Conservation (phyloP, 1,140 invertebrate genomes). For the Drosophila parabipectinata region DNA sequence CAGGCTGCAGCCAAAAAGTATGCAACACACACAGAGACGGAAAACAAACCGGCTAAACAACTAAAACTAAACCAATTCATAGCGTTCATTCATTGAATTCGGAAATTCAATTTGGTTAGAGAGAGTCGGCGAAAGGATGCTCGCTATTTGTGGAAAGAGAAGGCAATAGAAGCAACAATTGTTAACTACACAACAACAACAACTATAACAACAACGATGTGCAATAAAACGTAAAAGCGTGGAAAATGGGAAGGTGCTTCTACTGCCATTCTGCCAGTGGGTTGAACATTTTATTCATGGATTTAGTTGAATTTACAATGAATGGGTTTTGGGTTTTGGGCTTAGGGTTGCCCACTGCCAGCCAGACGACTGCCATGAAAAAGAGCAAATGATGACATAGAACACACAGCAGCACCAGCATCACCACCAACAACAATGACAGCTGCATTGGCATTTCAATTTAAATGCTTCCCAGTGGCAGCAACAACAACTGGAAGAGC, state of each 20-base stretch:
- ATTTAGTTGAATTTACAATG: conserved; percentile 82
- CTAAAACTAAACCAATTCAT: conserved; percentile 78
- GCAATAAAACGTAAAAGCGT: conserved; percentile 70
- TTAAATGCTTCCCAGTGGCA: conserved; percentile 62
- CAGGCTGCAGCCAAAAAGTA: conserved; percentile 72
- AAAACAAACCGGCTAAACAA: conserved; percentile 73
- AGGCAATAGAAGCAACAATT: conserved; percentile 40
- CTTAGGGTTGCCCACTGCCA: conserved; percentile 53
- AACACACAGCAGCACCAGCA: conserved; percentile 35
- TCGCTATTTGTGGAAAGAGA: neutral
- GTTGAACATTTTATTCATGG: conserved; percentile 78
- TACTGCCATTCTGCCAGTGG: conserved; percentile 7
- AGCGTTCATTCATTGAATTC: conserved; percentile 78
- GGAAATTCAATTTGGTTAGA: conserved; percentile 76
- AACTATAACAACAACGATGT: conserved; percentile 51
- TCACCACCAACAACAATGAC: conserved; percentile 10
- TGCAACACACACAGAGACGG: conserved; percentile 47
- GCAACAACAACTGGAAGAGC: conserved; percentile 26
- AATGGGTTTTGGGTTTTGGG: conserved; percentile 54
- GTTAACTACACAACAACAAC: conserved; percentile 55
- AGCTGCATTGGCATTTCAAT: conserved; percentile 60
- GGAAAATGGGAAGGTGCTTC: conserved; percentile 2
- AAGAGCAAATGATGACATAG: conserved; percentile 77
- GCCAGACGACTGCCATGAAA: conserved; percentile 52
- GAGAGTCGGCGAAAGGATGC: conserved; percentile 37